phyloP scores from a whole-genome alignment of 1,140 invertebrate genomes.

The Diprion similis region DNA sequence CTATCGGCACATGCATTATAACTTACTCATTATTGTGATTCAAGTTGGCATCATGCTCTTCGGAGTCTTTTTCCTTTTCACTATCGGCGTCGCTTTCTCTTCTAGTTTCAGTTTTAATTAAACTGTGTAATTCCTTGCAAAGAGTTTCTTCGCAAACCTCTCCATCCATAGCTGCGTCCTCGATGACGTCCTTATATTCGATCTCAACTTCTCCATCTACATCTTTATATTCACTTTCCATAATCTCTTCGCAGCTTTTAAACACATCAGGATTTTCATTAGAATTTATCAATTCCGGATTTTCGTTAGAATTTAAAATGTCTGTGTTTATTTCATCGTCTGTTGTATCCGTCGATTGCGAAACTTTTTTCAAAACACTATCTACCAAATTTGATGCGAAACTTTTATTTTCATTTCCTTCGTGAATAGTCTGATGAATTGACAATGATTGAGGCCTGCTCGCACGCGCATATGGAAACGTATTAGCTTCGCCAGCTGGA shows the following conservation, averaged over 20 bases:
- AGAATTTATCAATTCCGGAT: slow-evolving; percentile 41
- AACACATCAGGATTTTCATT: slow-evolving; percentile 53
- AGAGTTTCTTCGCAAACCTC: slow-evolving; percentile 52
- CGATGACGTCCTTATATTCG: slow-evolving; percentile 45
- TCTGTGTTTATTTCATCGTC: slow-evolving; percentile 57
- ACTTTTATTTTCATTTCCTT: slow-evolving; percentile 49
- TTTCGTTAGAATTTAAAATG: slow-evolving; percentile 57
- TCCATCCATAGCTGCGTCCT: slow-evolving; percentile 37
- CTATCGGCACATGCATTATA: too few species aligned
- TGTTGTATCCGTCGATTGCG: slow-evolving; percentile 54
- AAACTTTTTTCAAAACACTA: slow-evolving; percentile 49
- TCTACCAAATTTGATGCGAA: slow-evolving; percentile 45
- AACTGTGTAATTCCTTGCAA: slow-evolving; percentile 50
- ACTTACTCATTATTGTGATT: not conserved
- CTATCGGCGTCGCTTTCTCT: slow-evolving; percentile 10
- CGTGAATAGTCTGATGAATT: slow-evolving; percentile 56
- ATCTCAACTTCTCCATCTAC: slow-evolving; percentile 28
- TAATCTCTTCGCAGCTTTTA: slow-evolving; percentile 52
- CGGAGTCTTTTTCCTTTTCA: slow-evolving; percentile 7
- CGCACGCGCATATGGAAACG: slow-evolving; percentile 50
- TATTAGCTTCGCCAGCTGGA: slow-evolving; percentile 61
- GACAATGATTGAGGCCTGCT: slow-evolving; percentile 52
- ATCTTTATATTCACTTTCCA: slow-evolving; percentile 46
- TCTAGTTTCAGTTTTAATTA: slow-evolving; percentile 50
- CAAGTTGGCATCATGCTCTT: not conserved